These are phyloP conservation scores for Euwallacea similis DNA, from an alignment of 1,140 invertebrate species.

Conservation along the genomic window DNA sequence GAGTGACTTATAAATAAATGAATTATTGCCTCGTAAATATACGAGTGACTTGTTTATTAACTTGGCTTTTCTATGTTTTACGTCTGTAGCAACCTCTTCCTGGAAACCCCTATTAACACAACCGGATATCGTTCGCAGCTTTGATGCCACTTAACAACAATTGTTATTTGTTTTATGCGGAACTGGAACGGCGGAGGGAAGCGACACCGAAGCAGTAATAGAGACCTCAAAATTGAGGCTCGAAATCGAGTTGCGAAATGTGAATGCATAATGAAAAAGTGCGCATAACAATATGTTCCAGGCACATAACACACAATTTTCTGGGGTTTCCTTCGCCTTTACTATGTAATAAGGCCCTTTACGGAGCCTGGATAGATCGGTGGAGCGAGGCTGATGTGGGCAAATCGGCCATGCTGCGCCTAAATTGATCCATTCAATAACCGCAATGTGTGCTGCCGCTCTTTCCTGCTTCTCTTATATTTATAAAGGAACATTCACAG, in stretches of 20 bases:
- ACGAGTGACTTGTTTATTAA: constrained; percentile 42
- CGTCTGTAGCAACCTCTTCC: constrained; percentile 2
- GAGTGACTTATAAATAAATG: constrained; percentile 45
- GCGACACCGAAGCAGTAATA: constrained; percentile 3
- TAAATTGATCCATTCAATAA: constrained; percentile 56
- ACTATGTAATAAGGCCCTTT: constrained; percentile 52
- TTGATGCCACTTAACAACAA: constrained; percentile 1
- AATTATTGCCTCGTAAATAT: constrained; percentile 46
- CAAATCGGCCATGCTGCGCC: constrained; percentile 50
- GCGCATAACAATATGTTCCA: constrained; percentile 53
- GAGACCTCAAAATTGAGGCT: constrained; percentile 11
- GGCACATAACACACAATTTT: constrained; percentile 50
- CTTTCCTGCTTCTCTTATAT: constrained; percentile 51
- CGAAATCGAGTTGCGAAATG: constrained; percentile 30
- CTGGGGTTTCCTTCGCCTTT: constrained; percentile 50
- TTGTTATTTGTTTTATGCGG: not conserved
- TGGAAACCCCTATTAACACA: not conserved
- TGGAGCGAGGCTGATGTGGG: constrained; percentile 44
- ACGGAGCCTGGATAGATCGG: constrained; percentile 47
- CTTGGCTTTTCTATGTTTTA: constrained; percentile 40
- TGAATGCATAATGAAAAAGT: constrained; percentile 51
- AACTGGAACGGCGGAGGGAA: not conserved
- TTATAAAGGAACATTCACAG: constrained; percentile 44
- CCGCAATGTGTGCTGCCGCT: constrained; percentile 53
- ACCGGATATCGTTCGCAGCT: constrained; percentile 19